Conservation (phyloP, 2,113 vertebrate genomes). For the Collichthys lucidus region DNA sequence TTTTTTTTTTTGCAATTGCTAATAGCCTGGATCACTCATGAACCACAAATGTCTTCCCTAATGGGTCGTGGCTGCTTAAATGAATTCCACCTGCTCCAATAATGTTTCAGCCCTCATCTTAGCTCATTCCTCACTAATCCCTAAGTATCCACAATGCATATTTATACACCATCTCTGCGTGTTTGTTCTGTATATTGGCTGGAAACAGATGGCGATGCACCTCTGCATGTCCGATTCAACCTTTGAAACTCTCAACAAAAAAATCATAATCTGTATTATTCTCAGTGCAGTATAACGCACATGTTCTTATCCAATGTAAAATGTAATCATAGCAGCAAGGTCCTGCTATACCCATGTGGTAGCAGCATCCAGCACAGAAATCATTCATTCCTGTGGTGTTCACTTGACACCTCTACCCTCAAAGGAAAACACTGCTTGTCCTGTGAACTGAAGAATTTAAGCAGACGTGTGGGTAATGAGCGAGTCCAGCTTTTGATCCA, state of each 20-base stretch:
- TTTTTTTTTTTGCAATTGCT: background rate
- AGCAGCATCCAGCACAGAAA: constrained; percentile 20
- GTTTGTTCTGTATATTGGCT: constrained; percentile 4
- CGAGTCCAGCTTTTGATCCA: constrained; percentile 41
- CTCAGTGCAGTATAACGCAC: background rate
- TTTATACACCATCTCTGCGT: background rate
- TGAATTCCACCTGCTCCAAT: background rate
- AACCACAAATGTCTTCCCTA: background rate
- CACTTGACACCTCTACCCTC: constrained; percentile 31
- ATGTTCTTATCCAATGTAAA: background rate
- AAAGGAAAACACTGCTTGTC: constrained; percentile 25
- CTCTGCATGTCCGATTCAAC: background rate
- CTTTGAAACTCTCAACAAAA: background rate
- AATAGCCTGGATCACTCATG: constrained; percentile 12
- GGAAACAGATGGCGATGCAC: background rate
- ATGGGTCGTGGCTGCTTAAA: background rate
- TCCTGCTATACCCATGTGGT: background rate
- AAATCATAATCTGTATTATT: background rate
- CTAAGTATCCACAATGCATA: background rate
- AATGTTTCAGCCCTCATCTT: background rate
- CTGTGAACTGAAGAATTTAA: constrained; percentile 51
- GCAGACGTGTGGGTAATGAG: constrained; percentile 33
- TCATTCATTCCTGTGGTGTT: background rate
- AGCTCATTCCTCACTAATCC: constrained; percentile 15
- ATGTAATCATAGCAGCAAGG: background rate